phyloP scores from a whole-genome alignment of 1,140 invertebrate species.

The Trichogramma pretiosum region DNA sequence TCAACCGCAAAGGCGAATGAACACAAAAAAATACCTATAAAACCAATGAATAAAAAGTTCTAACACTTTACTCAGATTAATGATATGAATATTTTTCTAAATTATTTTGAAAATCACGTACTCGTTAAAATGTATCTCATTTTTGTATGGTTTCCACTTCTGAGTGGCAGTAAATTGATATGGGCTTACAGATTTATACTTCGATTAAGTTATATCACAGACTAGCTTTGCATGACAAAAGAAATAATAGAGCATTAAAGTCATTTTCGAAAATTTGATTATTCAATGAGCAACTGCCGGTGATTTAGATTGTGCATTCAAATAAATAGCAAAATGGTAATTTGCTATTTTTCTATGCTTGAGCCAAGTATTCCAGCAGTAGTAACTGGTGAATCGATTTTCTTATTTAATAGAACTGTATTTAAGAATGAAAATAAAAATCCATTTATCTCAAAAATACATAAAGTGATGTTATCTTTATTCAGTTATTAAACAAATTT shows the following conservation, averaged over 20 bases:
- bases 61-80: neutral
- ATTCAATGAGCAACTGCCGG: neutral
- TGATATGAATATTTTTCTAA: neutral
- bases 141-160: neutral
- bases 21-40: conserved; percentile 3
- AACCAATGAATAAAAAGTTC: conserved; percentile 1
- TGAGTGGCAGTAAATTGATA: conserved; percentile 1
- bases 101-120: conserved; percentile 11
- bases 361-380: no score
- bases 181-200: conserved; percentile 8
- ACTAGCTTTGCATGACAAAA: neutral
- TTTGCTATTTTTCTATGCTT: no score
- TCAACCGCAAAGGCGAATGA: conserved; percentile 2
- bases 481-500: no score
- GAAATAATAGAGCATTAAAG: conserved; percentile 2
- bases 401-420: no score
- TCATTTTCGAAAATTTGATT: conserved; percentile 5
- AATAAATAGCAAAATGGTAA: neutral
- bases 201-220: neutral
- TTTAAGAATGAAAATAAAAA: no score
- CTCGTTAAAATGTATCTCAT: conserved; percentile 16
- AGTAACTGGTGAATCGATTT: no score
- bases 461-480: no score
- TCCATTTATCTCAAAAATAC: no score
- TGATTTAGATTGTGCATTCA: neutral